These are phyloP conservation scores for Adrianichthys oophorus DNA, from an alignment of 2,797 vertebrate genomes.

Conservation along the genomic window DNA sequence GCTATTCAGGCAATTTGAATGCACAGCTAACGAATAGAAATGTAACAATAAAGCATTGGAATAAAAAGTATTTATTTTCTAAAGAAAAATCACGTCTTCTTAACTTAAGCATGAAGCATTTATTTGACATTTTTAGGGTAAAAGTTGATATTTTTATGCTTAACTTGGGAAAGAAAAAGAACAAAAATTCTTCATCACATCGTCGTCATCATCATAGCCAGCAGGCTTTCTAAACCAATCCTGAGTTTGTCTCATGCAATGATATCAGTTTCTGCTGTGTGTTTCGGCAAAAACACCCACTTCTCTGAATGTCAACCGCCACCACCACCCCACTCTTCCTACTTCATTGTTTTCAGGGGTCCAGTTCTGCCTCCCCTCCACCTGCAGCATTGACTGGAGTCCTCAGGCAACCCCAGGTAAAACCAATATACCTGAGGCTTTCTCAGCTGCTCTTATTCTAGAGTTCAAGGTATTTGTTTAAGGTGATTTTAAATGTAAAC, in stretches of 20 bases:
- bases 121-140: not conserved
- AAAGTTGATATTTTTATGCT: not conserved
- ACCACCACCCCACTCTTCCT: too few species aligned
- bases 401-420: constrained; percentile 79
- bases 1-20: not conserved
- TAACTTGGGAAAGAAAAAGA: not conserved
- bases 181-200: constrained; percentile 1
- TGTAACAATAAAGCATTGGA: not conserved
- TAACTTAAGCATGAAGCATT: not conserved
- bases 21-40: not conserved
- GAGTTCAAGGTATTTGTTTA: constrained; percentile 1
- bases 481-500: not conserved
- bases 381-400: constrained; percentile 74
- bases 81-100: not conserved
- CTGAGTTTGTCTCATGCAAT: constrained; percentile 18
- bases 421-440: constrained; percentile 24
- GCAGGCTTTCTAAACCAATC: constrained; percentile 5
- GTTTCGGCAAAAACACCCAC: constrained; percentile 41
- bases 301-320: constrained; percentile 59
- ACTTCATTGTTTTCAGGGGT: constrained; percentile 77
- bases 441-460: constrained; percentile 6
- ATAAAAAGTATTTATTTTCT: not conserved
- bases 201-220: constrained; percentile 1
- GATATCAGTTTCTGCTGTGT: constrained; percentile 27
- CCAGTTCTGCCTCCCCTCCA: constrained; percentile 81